Percentiles rank a stretch among this genome's conserved stretches.
Evolutionary conservation across 2,797 vertebrate species (phyloP).

Genomic region (Sarcophilus harrisii): DNA sequence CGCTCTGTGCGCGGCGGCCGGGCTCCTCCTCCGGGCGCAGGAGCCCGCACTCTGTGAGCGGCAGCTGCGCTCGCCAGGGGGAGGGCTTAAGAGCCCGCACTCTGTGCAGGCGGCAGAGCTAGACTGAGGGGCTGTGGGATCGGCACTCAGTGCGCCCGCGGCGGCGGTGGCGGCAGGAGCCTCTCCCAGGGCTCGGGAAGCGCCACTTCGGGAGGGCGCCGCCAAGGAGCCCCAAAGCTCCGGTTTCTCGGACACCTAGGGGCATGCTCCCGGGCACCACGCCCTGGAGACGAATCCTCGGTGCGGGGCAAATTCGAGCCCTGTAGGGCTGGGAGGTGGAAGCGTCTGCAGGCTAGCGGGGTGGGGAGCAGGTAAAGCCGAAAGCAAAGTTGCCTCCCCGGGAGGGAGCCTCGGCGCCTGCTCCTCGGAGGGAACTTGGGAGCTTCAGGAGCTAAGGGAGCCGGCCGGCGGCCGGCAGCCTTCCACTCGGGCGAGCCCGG

Average conservation of each 20-base stretch:
- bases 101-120: neutral
- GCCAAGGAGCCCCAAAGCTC: neutral
- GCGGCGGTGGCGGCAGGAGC: neutral
- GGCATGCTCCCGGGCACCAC: neutral
- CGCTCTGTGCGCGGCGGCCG: neutral
- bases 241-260: neutral
- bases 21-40: neutral
- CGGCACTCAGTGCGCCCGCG: neutral
- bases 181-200: neutral
- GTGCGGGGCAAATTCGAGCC: neutral
- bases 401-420: neutral
- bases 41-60: neutral
- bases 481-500: neutral
- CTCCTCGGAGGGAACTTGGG: neutral
- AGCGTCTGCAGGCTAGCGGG: neutral
- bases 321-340: neutral
- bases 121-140: neutral
- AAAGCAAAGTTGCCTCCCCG: neutral
- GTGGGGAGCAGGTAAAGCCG: neutral
- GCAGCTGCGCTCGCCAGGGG: neutral
- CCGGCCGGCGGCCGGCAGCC: neutral
- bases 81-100: neutral
- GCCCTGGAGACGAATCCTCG: neutral
- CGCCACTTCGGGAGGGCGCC: neutral
- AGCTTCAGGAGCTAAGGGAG: neutral